Evolutionary conservation across 1,140 invertebrate species (phyloP), one percentile per base, ranked within the genome.

Genomic region (Lepidurus apus): DNA sequence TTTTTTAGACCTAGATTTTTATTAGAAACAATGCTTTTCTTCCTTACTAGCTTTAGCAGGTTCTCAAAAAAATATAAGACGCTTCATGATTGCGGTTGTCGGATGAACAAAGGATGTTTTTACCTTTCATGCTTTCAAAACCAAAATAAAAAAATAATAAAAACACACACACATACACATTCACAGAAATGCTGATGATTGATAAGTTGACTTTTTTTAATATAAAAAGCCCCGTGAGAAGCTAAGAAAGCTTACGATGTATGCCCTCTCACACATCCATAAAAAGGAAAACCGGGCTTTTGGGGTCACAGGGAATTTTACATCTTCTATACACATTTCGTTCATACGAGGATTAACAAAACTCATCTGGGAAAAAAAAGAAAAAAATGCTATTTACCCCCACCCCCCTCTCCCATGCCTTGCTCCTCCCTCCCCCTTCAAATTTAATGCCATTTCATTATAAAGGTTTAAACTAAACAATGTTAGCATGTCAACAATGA

Each of bases 91-190:
- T 65, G 53, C 10, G 53, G 21, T 21, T 65, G 53, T 65, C 21
- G 53, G 21, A 65, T 65, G 53, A 65, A 65, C 53, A 21, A 65
- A 65, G 53, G 53, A 65, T 65, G 53, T 65, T 65, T 65, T 65
- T 65, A 65, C 53, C 53, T 65, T 65, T 65, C 21, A 65, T 65
- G 53, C 53, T 65, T 65, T 65, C 53, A 65, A 65, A 65, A 65
- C 53, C 53, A 65, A 65, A 65, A 65, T 65, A 65, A 13, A 65
- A 65, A 13, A 65, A 0, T n/a, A 13, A 65, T 21, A 65, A 65
- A n/a, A 65, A 7, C 4, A 65, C 13, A 17, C 13, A 65, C 53
- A 65, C 8, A 65, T 6, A 65, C 8, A 65, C 53, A 9, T 17
- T 13, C 7, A 65, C 34, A 21, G 21, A 13, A 21, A 65, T 65